phyloP scores from a whole-genome alignment of 2,113 vertebrate species.

The Andinoacara biseriatus region DNA sequence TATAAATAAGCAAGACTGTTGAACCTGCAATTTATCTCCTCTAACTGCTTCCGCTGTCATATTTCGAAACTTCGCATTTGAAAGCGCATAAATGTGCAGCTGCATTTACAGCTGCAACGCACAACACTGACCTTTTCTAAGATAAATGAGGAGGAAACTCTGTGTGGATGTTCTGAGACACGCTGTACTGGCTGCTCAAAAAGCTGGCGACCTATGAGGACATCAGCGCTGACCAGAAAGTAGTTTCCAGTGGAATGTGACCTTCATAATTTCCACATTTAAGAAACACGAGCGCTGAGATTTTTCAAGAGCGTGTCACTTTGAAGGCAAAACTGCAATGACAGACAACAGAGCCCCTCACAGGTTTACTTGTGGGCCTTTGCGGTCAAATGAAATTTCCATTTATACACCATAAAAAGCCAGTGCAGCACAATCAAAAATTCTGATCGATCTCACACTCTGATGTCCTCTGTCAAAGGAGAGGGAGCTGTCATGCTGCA shows the following conservation, averaged over 20 bases:
- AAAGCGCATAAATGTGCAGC: not conserved
- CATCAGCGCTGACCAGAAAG: constrained; percentile 46
- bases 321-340: constrained; percentile 28
- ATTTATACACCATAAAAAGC: constrained; percentile 33
- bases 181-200: constrained; percentile 34
- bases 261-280: constrained; percentile 65
- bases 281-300: constrained; percentile 34
- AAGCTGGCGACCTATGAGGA: constrained; percentile 41
- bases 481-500: not conserved
- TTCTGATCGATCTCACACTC: constrained; percentile 9
- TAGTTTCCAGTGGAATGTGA: constrained; percentile 52
- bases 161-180: constrained; percentile 39
- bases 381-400: constrained; percentile 27
- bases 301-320: constrained; percentile 28
- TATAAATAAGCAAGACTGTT: constrained; percentile 19
- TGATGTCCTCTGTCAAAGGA: constrained; percentile 27
- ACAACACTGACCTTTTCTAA: constrained; percentile 59
- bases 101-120: constrained; percentile 14
- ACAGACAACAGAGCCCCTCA: constrained; percentile 20
- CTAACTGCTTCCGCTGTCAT: constrained; percentile 7
- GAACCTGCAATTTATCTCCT: not conserved
- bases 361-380: constrained; percentile 2
- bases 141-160: constrained; percentile 51
- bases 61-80: constrained; percentile 17
- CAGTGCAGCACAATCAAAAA: not conserved